Percentiles rank a stretch among this genome's conserved stretches.
These are phyloP conservation scores for Plebejus anna DNA, from an alignment of 2,888 invertebrate species.

Conservation along the genomic window DNA sequence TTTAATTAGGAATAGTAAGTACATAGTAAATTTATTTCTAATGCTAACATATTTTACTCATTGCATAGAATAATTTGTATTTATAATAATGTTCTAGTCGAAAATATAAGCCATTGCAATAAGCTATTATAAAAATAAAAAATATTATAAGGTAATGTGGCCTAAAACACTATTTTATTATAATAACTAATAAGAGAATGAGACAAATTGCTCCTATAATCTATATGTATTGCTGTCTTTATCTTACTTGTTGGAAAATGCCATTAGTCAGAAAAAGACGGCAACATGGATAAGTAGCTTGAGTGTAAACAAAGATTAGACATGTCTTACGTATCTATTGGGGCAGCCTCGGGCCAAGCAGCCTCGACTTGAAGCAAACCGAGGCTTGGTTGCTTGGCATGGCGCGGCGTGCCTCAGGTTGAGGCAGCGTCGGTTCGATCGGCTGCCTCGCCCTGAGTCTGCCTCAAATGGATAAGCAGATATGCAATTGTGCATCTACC, in stretches of 20 bases:
- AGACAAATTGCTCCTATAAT: not conserved
- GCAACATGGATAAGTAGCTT: not conserved
- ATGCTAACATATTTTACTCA: conserved; percentile 30
- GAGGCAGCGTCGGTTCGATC: too few species aligned
- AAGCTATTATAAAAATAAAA: too few species aligned
- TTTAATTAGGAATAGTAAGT: conserved; percentile 17
- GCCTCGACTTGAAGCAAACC: too few species aligned
- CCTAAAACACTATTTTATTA: conserved; percentile 34
- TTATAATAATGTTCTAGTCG: conserved; percentile 76
- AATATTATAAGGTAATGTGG: conserved; percentile 40
- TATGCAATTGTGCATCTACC: too few species aligned
- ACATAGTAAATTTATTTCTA: conserved; percentile 14
- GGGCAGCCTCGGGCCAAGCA: too few species aligned
- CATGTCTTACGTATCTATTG: too few species aligned
- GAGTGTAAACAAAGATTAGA: not conserved
- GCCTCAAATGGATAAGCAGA: too few species aligned
- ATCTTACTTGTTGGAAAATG: not conserved
- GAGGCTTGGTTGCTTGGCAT: too few species aligned
- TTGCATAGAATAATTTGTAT: conserved; percentile 59
- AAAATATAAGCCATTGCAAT: conserved; percentile 78
- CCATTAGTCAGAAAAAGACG: not conserved
- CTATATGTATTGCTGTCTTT: not conserved
- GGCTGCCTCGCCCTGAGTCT: too few species aligned
- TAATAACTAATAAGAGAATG: not conserved
- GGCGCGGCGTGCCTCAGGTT: too few species aligned